Evolutionary conservation across 2,113 vertebrate genomes (phyloP), one percentile per base, ranked within the genome.

Genomic region (Leptobrachium leishanense): DNA sequence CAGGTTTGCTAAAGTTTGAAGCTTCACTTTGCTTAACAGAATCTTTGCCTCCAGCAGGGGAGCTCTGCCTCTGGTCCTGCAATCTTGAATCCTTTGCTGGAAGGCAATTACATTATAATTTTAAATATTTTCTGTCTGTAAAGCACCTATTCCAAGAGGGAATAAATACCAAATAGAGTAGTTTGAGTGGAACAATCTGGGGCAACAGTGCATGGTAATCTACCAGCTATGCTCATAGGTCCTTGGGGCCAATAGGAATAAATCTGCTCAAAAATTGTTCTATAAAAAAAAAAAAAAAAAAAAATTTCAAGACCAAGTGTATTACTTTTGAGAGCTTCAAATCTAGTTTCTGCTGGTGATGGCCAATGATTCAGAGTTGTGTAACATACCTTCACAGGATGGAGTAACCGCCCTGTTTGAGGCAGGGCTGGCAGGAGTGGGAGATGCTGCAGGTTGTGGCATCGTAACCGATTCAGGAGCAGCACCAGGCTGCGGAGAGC

Each of bases 51-150:
- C 94, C 93, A 77, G 93, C 85, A 57, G 95, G 94, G 84, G 96
- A 95, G 81, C 93, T 95, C 87, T 98, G 96, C 87, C 96, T 95
- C 54, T 94, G 94, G 87, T 98, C 98, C 83, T 96, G 95, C 86
- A 98, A 91, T 83, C 95, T 94, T 74, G 94, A 92, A 84, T 98
- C 97, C 94, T 99, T 99, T 83, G 93, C 98, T 99, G 83, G 41
- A 88, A 82, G 11, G 41, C 1, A 65, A 12, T 59, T 59, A 50
- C 46, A 50, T 5, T 50, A 50, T 5, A 4, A 50, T 59, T 59
- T 59, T 57, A 3, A 15, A 13, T 59, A 12, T 59, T 4, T 59
- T 59, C 55, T 59, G 55, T 7, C 55, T 59, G 6, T 31, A 31
- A 31, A 31, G 20, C 20, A 31, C 20, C 20, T 31, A 31, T 31